Conservation (phyloP, 2,888 invertebrate genomes). For the Calameuta idolon region DNA sequence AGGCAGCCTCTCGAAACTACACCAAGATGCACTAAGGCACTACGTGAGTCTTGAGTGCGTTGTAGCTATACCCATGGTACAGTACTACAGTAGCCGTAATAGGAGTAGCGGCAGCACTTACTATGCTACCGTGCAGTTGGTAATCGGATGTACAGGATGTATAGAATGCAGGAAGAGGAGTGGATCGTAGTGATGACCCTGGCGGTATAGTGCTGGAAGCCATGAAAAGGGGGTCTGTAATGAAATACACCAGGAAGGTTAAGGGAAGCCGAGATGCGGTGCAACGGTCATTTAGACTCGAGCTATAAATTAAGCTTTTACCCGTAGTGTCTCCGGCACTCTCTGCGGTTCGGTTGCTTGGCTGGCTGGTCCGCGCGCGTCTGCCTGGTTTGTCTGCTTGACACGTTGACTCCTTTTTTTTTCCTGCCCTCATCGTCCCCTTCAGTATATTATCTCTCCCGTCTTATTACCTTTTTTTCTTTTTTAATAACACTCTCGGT, state of each 20-base stretch:
- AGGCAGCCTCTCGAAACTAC: background rate
- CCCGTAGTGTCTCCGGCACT: slow-evolving; percentile 29
- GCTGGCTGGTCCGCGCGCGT: background rate
- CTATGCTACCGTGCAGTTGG: background rate
- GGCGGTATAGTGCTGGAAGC: background rate
- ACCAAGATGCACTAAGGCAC: background rate
- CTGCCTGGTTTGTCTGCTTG: background rate
- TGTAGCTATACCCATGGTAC: background rate
- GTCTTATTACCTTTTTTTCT: background rate
- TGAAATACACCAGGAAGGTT: slow-evolving; percentile 48
- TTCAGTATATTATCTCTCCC: background rate
- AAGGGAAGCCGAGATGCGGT: slow-evolving; percentile 36
- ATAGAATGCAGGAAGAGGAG: background rate
- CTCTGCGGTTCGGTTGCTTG: slow-evolving; percentile 13
- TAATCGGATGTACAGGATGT: background rate
- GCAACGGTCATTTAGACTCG: slow-evolving; percentile 42
- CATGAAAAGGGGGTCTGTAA: slow-evolving; percentile 28
- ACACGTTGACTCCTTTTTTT: slow-evolving; percentile 17
- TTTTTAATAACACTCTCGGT: background rate
- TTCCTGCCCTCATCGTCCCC: slow-evolving; percentile 21
- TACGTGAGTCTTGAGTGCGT: background rate
- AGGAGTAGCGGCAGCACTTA: background rate
- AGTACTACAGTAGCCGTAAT: background rate
- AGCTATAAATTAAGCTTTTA: slow-evolving; percentile 47
- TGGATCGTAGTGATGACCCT: background rate